Conservation (phyloP, 2,797 vertebrate species). For the Knipowitschia caucasica region DNA sequence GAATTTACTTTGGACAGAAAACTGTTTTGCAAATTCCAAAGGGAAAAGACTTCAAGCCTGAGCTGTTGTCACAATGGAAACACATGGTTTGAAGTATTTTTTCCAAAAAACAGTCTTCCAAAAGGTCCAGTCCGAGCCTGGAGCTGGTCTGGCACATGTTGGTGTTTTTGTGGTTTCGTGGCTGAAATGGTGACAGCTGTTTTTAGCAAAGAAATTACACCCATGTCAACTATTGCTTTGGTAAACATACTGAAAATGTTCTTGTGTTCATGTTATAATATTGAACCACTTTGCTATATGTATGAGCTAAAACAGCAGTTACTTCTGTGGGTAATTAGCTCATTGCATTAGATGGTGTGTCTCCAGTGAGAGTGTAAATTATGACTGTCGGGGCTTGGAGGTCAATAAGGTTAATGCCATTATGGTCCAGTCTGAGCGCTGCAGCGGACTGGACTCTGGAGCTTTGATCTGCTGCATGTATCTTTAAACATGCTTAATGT, state of each 20-base stretch:
- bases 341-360: neutral
- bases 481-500: neutral
- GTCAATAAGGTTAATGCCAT: constrained; percentile 9
- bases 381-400: neutral
- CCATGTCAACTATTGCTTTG: neutral
- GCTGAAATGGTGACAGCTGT: constrained; percentile 6
- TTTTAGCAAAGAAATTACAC: constrained; percentile 3
- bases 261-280: neutral
- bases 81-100: constrained; percentile 8
- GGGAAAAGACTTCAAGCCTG: neutral
- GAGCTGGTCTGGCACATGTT: neutral
- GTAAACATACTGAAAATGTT: constrained; percentile 5
- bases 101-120: neutral
- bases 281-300: neutral
- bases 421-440: neutral
- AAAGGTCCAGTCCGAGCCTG: neutral
- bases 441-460: neutral
- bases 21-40: neutral
- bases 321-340: constrained; percentile 4
- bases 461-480: neutral
- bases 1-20: neutral
- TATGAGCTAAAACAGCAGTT: neutral
- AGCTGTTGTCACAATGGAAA: neutral
- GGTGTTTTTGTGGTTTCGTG: constrained; percentile 3
- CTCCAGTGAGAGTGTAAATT: constrained; percentile 3